Percentiles rank a stretch among this genome's conserved stretches.
Conservation (phyloP, 2,113 vertebrate genomes). For the Synchiropus splendidus region DNA sequence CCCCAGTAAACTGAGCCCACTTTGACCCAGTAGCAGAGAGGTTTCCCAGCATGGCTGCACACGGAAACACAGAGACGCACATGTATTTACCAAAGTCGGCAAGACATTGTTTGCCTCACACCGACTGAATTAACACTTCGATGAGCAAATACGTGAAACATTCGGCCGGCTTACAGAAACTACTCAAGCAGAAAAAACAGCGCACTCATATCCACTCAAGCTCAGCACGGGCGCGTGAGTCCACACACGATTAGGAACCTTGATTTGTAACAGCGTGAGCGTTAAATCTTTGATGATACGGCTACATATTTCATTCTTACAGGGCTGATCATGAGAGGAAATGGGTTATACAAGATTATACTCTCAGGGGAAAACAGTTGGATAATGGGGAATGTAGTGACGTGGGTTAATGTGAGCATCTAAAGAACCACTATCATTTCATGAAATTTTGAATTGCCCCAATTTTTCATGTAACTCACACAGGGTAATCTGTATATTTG, state of each 20-base stretch:
- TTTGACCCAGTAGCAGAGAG: conserved; percentile 41
- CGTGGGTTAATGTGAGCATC: conserved; percentile 6
- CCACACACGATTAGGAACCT: conserved; percentile 21
- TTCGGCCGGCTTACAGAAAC: conserved; percentile 17
- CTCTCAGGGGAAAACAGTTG: conserved; percentile 22
- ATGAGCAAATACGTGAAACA: conserved; percentile 3
- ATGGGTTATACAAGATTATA: conserved; percentile 40
- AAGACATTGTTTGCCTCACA: conserved; percentile 18
- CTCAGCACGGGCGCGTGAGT: conserved; percentile 29
- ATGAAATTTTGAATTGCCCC: no score
- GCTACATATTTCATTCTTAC: conserved; percentile 48
- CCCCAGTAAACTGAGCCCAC: conserved; percentile 65
- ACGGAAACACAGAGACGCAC: conserved; percentile 24
- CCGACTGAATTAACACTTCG: conserved; percentile 31
- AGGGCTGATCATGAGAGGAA: conserved; percentile 35
- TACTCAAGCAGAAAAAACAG: conserved; percentile 25
- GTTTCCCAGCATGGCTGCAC: conserved; percentile 19
- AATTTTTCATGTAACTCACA: no score
- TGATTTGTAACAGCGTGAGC: conserved; percentile 33
- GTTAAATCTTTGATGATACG: conserved; percentile 52
- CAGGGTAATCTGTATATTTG: no score
- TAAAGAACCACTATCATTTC: neutral
- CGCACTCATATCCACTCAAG: conserved; percentile 28
- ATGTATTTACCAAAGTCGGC: conserved; percentile 8
- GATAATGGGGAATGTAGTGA: conserved; percentile 15